phyloP scores from a whole-genome alignment of 1,140 invertebrate genomes.

The Papilio glaucus region DNA sequence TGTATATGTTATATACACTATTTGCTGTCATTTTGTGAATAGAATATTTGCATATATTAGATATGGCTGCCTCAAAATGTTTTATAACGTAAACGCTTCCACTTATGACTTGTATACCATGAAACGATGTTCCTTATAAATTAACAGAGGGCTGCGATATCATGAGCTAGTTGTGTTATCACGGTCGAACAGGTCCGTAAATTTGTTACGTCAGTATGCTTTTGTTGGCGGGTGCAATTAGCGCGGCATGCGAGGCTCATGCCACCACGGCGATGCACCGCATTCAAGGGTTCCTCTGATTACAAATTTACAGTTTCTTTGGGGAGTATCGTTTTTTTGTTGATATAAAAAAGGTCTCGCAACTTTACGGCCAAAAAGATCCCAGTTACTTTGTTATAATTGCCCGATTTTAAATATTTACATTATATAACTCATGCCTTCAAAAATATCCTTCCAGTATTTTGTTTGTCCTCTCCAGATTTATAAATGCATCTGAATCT shows the following conservation, averaged over 20 bases:
- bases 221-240: slow-evolving; percentile 12
- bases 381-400: too few relatives aligned
- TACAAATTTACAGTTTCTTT: slow-evolving; percentile 7
- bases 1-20: too few relatives aligned
- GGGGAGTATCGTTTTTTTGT: background rate
- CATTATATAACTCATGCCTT: too few relatives aligned
- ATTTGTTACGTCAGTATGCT: slow-evolving; percentile 22
- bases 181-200: slow-evolving; percentile 11
- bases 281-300: background rate
- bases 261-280: background rate
- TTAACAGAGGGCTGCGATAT: slow-evolving; percentile 31
- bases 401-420: too few relatives aligned
- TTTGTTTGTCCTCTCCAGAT: too few relatives aligned
- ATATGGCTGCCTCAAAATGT: too few relatives aligned
- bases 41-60: too few relatives aligned
- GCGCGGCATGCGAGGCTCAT: background rate
- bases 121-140: slow-evolving; percentile 32
- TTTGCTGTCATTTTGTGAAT: too few relatives aligned
- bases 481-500: too few relatives aligned
- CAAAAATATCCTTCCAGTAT: too few relatives aligned
- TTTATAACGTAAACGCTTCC: background rate
- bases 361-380: too few relatives aligned
- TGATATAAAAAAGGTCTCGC: background rate
- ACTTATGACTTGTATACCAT: slow-evolving; percentile 10
- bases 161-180: slow-evolving; percentile 35